phyloP scores from a whole-genome alignment of 2,113 vertebrate species.

The Peromyscus californicus region DNA sequence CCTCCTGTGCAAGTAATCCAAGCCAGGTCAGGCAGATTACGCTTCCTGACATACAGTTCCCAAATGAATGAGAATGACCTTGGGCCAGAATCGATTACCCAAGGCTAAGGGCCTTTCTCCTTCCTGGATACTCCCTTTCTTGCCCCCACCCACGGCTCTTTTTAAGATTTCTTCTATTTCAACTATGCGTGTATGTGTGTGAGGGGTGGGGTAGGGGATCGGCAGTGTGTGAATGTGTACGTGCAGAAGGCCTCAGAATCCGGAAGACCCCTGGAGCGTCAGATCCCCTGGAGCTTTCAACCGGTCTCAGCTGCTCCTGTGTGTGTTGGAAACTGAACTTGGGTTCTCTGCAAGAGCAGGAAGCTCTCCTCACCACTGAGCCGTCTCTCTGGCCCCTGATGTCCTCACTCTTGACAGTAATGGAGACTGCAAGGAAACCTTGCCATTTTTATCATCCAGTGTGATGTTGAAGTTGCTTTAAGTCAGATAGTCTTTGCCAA shows the following conservation, averaged over 20 bases:
- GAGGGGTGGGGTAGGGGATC: not conserved
- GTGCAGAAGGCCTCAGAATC: not conserved
- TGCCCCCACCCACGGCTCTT: not conserved
- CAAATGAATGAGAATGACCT: not conserved
- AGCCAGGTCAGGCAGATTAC: not conserved
- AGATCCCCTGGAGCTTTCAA: not conserved
- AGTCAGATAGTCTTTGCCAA: not conserved
- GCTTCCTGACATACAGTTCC: not conserved
- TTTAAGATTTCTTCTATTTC: not conserved
- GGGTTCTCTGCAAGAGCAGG: not conserved
- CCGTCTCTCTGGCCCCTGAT: not conserved
- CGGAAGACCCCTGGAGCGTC: not conserved
- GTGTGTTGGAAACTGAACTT: not conserved
- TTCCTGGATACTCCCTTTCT: not conserved
- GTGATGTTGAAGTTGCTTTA: not conserved
- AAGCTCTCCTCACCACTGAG: not conserved
- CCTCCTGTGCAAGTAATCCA: rapidly evolving
- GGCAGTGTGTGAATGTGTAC: not conserved
- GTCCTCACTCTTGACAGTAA: not conserved
- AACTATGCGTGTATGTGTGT: not conserved
- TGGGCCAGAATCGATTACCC: not conserved
- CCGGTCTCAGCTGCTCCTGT: not conserved
- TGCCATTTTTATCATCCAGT: not conserved
- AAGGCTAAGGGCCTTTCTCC: rapidly evolving
- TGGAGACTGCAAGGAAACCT: not conserved